These are phyloP conservation scores for Lagocephalus sceleratus DNA, from an alignment of 2,797 vertebrate genomes.

Conservation along the genomic window DNA sequence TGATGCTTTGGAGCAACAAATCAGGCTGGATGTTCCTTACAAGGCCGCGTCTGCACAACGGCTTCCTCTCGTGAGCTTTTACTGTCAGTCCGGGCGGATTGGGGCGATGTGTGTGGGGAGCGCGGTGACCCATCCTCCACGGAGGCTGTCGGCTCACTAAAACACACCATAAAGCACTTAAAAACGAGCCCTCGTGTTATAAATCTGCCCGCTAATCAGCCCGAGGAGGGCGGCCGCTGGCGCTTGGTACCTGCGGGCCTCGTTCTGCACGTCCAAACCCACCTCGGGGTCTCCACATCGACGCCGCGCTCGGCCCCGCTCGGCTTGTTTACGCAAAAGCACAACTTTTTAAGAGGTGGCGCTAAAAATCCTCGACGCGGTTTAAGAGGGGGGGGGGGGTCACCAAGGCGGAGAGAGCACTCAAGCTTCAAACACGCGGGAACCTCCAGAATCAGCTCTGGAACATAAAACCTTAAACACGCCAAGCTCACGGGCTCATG, in stretches of 20 bases:
- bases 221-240: conserved; percentile 29
- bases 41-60: conserved; percentile 32
- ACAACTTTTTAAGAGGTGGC: conserved; percentile 31
- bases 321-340: conserved; percentile 40
- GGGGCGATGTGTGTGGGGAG: conserved; percentile 37
- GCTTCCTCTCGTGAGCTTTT: conserved; percentile 41
- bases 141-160: conserved; percentile 56
- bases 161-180: conserved; percentile 49
- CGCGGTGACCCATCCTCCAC: conserved; percentile 42
- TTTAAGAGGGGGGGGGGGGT: conserved; percentile 45
- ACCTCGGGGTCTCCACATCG: conserved; percentile 27
- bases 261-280: conserved; percentile 36
- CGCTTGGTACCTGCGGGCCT: conserved; percentile 19
- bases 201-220: conserved; percentile 60
- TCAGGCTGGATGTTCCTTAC: conserved; percentile 43
- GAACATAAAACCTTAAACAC: no score
- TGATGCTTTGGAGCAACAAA: conserved; percentile 47
- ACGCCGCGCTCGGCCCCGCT: conserved; percentile 7
- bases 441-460: no score
- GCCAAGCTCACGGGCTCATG: no score
- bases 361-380: conserved; percentile 53
- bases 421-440: background rate
- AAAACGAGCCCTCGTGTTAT: conserved; percentile 52
- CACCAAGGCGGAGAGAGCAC: conserved; percentile 16
- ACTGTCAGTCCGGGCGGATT: conserved; percentile 40